Conservation (phyloP, 2,888 invertebrate species). For the Malthinus flaveolus region DNA sequence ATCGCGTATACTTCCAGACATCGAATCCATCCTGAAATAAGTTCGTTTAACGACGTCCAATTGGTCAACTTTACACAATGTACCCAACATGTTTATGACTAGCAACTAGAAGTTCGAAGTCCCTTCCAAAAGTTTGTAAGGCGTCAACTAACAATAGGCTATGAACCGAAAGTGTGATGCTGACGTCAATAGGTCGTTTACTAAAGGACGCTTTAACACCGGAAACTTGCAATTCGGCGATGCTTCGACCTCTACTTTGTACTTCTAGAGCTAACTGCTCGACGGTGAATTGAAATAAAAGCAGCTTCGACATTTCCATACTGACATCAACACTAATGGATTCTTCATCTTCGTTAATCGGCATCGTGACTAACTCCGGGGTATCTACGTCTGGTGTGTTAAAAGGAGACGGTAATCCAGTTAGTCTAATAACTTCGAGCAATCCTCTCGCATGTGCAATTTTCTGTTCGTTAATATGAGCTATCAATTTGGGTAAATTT, state of each 20-base stretch:
- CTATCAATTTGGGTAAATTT: conserved; percentile 82
- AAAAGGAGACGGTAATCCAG: conserved; percentile 56
- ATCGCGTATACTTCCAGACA: conserved; percentile 88
- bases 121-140: conserved; percentile 91
- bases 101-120: conserved; percentile 92
- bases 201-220: conserved; percentile 80
- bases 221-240: conserved; percentile 91
- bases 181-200: conserved; percentile 73
- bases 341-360: conserved; percentile 50
- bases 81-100: conserved; percentile 93
- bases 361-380: conserved; percentile 35
- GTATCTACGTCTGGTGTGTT: conserved; percentile 43
- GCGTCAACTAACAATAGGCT: conserved; percentile 92
- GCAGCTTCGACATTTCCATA: conserved; percentile 63
- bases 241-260: conserved; percentile 83
- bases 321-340: conserved; percentile 57
- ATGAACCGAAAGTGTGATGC: conserved; percentile 85
- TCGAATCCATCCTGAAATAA: conserved; percentile 82
- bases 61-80: conserved; percentile 31
- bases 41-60: neutral
- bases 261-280: conserved; percentile 86
- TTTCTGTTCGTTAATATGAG: conserved; percentile 91
- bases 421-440: conserved; percentile 52
- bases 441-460: conserved; percentile 68
- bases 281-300: conserved; percentile 84